A percentile compares a stretch with the other conserved stretches of the same genome.
Conservation (phyloP, 64 coral and sea anemone genomes). For the Actinia equina region DNA sequence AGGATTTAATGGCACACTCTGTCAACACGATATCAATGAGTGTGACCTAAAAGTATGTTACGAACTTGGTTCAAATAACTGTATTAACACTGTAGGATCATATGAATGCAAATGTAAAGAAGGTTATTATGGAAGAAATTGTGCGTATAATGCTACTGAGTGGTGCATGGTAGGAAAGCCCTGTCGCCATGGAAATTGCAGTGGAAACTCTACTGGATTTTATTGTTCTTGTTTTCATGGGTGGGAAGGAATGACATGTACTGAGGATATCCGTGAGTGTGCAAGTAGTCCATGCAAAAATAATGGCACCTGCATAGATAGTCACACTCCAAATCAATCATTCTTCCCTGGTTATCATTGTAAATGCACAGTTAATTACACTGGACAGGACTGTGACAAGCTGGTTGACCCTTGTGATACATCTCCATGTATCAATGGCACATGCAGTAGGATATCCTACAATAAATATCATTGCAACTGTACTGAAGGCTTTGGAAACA, state of each 20-base stretch:
- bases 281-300: slow-evolving; percentile 36
- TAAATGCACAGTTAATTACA: slow-evolving; percentile 60
- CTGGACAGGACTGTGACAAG: slow-evolving; percentile 47
- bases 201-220: slow-evolving; percentile 63
- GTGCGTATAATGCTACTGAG: slow-evolving; percentile 55
- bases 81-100: slow-evolving; percentile 16
- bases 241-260: slow-evolving; percentile 57
- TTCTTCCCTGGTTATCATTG: slow-evolving; percentile 73
- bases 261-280: slow-evolving; percentile 76
- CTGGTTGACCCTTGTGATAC: slow-evolving; percentile 45
- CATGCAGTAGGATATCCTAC: slow-evolving; percentile 56
- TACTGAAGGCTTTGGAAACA: slow-evolving; percentile 67
- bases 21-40: slow-evolving; percentile 56
- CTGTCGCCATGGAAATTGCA: slow-evolving; percentile 62
- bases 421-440: slow-evolving; percentile 59
- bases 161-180: slow-evolving; percentile 40
- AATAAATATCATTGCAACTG: slow-evolving; percentile 68
- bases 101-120: slow-evolving; percentile 58
- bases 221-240: slow-evolving; percentile 62
- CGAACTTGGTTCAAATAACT: background rate
- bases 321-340: slow-evolving; percentile 30
- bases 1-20: slow-evolving; percentile 75
- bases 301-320: slow-evolving; percentile 78
- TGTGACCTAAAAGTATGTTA: background rate
- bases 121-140: slow-evolving; percentile 63